Evolutionary conservation across 2,888 invertebrate species (phyloP).

Genomic region (Biston betularia): DNA sequence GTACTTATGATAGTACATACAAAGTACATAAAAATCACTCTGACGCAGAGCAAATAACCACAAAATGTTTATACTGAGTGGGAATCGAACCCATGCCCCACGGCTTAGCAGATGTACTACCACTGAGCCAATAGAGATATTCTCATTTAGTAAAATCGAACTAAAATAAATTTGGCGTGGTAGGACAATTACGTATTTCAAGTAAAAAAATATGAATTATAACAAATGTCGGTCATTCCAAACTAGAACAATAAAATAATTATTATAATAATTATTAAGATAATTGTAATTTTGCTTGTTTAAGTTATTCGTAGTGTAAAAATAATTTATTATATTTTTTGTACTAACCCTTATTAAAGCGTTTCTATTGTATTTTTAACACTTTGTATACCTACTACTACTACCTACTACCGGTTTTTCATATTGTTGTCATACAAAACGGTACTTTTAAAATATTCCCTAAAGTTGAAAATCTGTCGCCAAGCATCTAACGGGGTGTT

Average conservation of each 20-base stretch:
- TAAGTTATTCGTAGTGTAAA: neutral
- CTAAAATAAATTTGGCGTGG: neutral
- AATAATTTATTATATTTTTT: conserved; percentile 4
- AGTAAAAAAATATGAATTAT: neutral
- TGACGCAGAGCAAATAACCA: no score
- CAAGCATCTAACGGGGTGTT: no score
- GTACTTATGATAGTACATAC: no score
- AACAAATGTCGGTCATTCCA: neutral
- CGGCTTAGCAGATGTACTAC: no score
- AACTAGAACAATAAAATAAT: neutral
- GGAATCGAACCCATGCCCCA: no score
- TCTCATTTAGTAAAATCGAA: neutral
- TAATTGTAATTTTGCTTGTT: neutral
- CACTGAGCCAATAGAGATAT: neutral
- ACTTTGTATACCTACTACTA: neutral
- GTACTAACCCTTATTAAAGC: conserved; percentile 5
- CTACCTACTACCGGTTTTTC: no score
- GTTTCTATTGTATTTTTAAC: neutral
- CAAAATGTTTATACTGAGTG: no score
- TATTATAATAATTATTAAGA: neutral
- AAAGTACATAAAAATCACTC: no score
- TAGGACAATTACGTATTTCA: neutral
- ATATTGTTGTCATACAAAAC: no score
- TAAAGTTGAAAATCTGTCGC: no score
- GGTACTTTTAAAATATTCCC: no score